Base-by-base conservation (phyloP, 2,888 invertebrate species). In the Gymnocheta viridis region DNA sequence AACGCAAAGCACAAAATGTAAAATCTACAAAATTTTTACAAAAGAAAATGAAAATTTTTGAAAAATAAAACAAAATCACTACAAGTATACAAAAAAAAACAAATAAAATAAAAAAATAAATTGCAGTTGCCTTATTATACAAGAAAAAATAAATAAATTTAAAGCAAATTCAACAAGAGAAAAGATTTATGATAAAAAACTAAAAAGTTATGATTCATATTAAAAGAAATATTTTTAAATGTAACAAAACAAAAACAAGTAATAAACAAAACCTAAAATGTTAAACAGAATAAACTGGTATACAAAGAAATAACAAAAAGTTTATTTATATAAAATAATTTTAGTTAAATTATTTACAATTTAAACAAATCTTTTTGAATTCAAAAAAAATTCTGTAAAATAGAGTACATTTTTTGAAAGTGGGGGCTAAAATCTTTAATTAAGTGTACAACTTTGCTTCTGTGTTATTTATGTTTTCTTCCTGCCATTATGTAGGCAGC, bases 51-150 rank as follows among this genome's bases (percentile, higher is more conserved):
- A 77, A 77, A 83, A 62, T 69, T 82, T 79, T 77, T 67, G 66
- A 85, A 79, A 78, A 77, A 85, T 60, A 77, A 80, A 73, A 80
- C 58, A 82, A 85, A 81, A 80, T 80, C 77, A 78, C 74, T 76
- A 70, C 72, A 82, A 77, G 62, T 56, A 78, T 72, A 84, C 79
- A 86, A 78, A 83, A 72, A 77, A 49, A 64, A 35, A 67, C 62
- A 70, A 72, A 86, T 77, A 79, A 82, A 86, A 83, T 77, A 80
- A 86, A 86, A n/a, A 86, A 69, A 79, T 86, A 90, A 89, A 90
- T 89, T 88, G 89, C 91, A 91, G 91, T 90, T 91, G 91, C 91
- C 90, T 90, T 90, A 90, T 85, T 85, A 85, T 85, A 83, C 85
- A 85, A 85, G 73, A 86, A 80, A 60, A 62, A 82, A 85, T 56